Evolutionary conservation across 2,888 invertebrate species (phyloP), one percentile per base, ranked within the genome.

Genomic region (Eupithecia centaureata): DNA sequence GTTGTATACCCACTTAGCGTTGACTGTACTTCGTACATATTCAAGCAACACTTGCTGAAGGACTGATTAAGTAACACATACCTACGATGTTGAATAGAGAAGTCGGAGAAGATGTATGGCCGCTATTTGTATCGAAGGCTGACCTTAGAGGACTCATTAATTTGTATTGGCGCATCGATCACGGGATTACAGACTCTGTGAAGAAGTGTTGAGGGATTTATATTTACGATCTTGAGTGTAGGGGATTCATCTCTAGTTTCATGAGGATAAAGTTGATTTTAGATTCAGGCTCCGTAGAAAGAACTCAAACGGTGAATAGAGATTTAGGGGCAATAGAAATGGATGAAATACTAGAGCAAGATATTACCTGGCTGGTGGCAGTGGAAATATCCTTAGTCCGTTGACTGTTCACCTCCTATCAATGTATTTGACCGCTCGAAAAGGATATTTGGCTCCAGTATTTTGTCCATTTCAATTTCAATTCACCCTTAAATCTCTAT

Each of bases 81-180:
- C 47, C 47, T 47, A 63, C 70, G 70, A 42, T 30, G 42, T 78
- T 78, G 75, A 81, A 82, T 80, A 78, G 78, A 74, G 76, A 81
- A 82, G 81, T 82, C 73, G 78, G 77, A 74, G 76, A 82, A 82
- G 82, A 82, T 75, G 78, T 76, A 82, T 82, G 68, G 77, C 67
- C 61, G 75, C 72, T 78, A 80, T 82, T 82, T 79, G 79, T 76
- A 78, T 79, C 74, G 74, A 76, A 68, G 76, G 73, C 68, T 72
- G 67, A 67, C 73, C 71, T 71, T 63, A 67, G 59, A 67, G 60
- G 72, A 65, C 73, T 75, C 75, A 76, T 76, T 78, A 76, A 76
- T 75, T 78, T 77, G 64, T 71, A 72, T 75, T 64, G 72, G 61
- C 61, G 65, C 70, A 76, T 78, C 76, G 73, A 78, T 78, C 78